Evolutionary conservation across 2,113 vertebrate species (phyloP), one percentile per base, ranked within the genome.

Genomic region (Cephalopterus ornatus): DNA sequence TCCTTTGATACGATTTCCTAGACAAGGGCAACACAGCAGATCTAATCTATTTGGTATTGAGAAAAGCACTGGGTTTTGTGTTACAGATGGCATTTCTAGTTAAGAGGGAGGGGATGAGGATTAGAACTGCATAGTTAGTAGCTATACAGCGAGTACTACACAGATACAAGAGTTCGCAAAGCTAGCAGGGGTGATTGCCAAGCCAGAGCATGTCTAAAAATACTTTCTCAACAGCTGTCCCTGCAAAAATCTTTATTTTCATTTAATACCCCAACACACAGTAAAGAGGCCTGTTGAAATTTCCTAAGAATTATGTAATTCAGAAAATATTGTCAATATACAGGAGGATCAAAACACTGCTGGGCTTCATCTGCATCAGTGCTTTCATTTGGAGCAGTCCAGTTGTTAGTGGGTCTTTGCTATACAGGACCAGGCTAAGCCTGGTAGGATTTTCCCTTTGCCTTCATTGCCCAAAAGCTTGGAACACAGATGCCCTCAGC

Each of bases 1-100:
- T 74, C 30, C 95, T 96, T 96, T 95, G 96, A 95, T 92, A 65
- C 2, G 3, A 52, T 72, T 91, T 93, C 63, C 91, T 49, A 87
- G 86, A 87, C 91, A 89, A 55, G 70, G 27, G 17, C 59, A 37
- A 37, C 28, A 37, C 30, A 33, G 16, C 56, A 89, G 61, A 84
- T 84, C 16, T 76, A 18, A 92, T 70, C 17, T 83, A 37, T 49
- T 33, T 88, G 71, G 7, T 56, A 37, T 3, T 75, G 82, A 92
- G 44, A 75, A 79, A 81, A 93, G 30, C 52, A 26, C 14, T 18
- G 56, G 35, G n/a, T 68, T 85, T 78, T 55, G 42, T 65, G 44
- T 65, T 82, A n/a, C 22, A 89, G 0, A 0, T 46, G 74, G 22
- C 44, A 89, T 61, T 82, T 58, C 32, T 56, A 52, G 53, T 88